Evolutionary conservation across 2,888 invertebrate genomes (phyloP).

Genomic region (Cataglyphis altisquamis): DNA sequence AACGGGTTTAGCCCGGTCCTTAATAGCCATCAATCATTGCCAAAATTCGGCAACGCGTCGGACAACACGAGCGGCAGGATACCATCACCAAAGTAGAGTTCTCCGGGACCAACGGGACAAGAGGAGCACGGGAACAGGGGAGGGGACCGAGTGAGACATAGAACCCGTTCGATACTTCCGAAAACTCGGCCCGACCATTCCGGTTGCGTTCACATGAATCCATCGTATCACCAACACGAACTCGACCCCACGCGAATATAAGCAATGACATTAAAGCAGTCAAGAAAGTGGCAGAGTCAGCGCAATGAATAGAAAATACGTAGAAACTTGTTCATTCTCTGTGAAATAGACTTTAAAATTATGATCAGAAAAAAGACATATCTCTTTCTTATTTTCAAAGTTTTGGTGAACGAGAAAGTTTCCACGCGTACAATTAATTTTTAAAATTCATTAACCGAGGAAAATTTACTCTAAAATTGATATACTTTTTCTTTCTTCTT

Average conservation of each 20-base stretch:
- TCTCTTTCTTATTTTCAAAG: background rate
- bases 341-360: background rate
- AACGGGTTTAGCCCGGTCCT: slow-evolving; percentile 81
- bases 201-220: slow-evolving; percentile 29
- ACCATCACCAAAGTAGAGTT: slow-evolving; percentile 85
- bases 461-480: background rate
- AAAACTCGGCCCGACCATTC: slow-evolving; percentile 79
- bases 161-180: slow-evolving; percentile 81
- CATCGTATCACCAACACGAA: slow-evolving; percentile 23
- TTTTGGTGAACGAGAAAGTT: background rate
- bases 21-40: slow-evolving; percentile 86
- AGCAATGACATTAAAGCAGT: background rate
- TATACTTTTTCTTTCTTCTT: background rate
- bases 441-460: background rate
- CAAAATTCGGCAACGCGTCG: slow-evolving; percentile 86
- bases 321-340: background rate
- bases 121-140: slow-evolving; percentile 62
- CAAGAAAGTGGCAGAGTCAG: background rate
- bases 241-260: background rate
- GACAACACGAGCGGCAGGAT: slow-evolving; percentile 85
- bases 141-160: slow-evolving; percentile 71
- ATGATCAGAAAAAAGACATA: background rate
- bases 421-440: background rate
- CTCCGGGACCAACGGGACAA: slow-evolving; percentile 79
- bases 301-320: background rate